These are phyloP conservation scores for Cyanistes caeruleus DNA, from an alignment of 2,113 vertebrate genomes.

Conservation along the genomic window DNA sequence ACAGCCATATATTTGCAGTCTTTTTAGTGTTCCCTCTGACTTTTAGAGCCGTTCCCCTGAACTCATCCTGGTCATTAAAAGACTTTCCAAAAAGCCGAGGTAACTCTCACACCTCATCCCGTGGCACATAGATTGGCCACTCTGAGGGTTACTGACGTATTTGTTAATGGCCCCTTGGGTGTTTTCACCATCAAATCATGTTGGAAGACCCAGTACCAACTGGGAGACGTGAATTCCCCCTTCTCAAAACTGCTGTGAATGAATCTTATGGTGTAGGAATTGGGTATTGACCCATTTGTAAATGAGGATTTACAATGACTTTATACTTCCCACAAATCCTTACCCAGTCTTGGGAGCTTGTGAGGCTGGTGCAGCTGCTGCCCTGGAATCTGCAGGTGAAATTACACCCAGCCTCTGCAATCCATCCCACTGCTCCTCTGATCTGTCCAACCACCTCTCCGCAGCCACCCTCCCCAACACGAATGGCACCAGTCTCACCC, in stretches of 20 bases:
- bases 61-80: background rate
- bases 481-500: background rate
- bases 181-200: background rate
- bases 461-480: background rate
- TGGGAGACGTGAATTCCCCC: background rate
- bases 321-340: background rate
- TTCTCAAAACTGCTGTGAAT: background rate
- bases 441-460: fast-evolving
- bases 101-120: background rate
- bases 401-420: background rate
- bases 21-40: background rate
- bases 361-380: background rate
- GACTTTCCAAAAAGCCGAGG: background rate
- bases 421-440: background rate
- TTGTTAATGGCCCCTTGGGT: background rate
- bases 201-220: background rate
- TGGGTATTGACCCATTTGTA: background rate
- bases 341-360: fast-evolving
- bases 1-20: background rate
- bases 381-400: background rate
- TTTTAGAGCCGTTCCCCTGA: background rate
- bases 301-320: background rate
- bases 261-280: fast-evolving
- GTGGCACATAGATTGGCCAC: background rate
- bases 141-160: background rate